Evolutionary conservation across 2,888 invertebrate species (phyloP).

Genomic region (Cremastobaeus sp.): DNA sequence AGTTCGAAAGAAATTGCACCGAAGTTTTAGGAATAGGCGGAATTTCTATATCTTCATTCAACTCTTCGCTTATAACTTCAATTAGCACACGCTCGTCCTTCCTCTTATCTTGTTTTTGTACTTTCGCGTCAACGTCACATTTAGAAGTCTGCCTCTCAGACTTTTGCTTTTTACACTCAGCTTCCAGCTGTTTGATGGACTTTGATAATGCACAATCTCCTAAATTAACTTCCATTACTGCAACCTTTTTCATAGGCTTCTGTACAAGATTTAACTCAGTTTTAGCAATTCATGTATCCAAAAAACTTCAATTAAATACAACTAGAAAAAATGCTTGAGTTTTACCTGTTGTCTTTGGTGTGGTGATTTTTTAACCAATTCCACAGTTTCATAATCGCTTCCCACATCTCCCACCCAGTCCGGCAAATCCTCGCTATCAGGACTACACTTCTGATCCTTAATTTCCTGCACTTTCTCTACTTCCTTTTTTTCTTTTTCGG

Average conservation of each 20-base stretch:
- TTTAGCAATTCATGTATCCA: background rate
- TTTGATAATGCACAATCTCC: conserved; percentile 35
- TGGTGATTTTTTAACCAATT: conserved; percentile 82
- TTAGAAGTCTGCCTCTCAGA: conserved; percentile 8
- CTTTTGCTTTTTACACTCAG: conserved; percentile 18
- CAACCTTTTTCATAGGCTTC: conserved; percentile 81
- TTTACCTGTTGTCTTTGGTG: conserved; percentile 83
- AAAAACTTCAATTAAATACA: conserved; percentile 7
- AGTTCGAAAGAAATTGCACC: conserved; percentile 83
- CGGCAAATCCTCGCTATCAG: conserved; percentile 72
- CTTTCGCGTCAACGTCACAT: conserved; percentile 10
- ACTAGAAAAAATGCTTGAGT: conserved; percentile 7
- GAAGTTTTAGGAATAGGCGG: conserved; percentile 81
- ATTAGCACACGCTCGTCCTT: conserved; percentile 23
- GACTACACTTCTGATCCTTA: background rate
- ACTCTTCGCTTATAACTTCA: conserved; percentile 42
- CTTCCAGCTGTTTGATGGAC: conserved; percentile 29
- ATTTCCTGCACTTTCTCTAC: conserved; percentile 4
- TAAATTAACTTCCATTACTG: conserved; percentile 77
- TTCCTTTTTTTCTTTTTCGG: conserved; percentile 7
- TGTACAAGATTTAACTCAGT: conserved; percentile 71
- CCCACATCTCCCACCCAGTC: conserved; percentile 77
- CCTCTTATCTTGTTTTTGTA: background rate
- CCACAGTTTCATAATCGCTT: conserved; percentile 74
- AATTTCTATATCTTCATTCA: conserved; percentile 61